Evolutionary conservation across 1,140 invertebrate species (phyloP), one percentile per base, ranked within the genome.

Genomic region (Akabosia matsudoensis): DNA sequence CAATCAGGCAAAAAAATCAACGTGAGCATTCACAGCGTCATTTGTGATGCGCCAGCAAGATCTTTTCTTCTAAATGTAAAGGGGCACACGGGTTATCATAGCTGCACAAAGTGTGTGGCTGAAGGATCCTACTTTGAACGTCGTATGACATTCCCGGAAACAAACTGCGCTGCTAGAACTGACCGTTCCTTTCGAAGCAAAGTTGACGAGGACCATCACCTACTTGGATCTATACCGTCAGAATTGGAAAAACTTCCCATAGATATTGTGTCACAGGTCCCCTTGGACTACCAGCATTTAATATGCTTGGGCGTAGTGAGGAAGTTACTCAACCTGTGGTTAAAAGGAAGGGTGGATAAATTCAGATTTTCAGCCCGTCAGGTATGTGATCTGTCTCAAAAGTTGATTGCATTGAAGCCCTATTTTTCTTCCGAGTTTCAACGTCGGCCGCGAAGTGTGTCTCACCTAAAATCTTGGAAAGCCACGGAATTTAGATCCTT

Each of bases 251-350:
- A 24, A 22, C 26, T 64, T 13, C 61, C 61, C 7, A 64, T 64
- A 22, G 52, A 74, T 33, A 74, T 86, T 78, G 82, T 85, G 13
- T 79, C 78, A 22, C 67, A 79, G 73, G 81, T 85, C 76, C 79
- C 80, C 14, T 76, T 84, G 4, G 85, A 86, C 79, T 84, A 84
- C 78, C 85, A 86, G 85, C 85, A 86, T 80, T 67, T 82, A 0
- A 79, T 85, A 26, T 85, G 83, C 78, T 64, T 86, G 28, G 85
- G 85, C 16, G 85, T 85, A 4, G 82, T 82, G 37, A 83, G 81
- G 82, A 83, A 83, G 78, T 70, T 85, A 30, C 70, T 85, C 7
- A 67, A 72, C 54, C 74, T 78, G 52, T 84, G 82, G 82, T 80
- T 83, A 16, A 51, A 51, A 51, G 45, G 45, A 51, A 51, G n/a